Evolutionary conservation across 2,113 vertebrate genomes (phyloP).

Genomic region (Spea multiplicata): DNA sequence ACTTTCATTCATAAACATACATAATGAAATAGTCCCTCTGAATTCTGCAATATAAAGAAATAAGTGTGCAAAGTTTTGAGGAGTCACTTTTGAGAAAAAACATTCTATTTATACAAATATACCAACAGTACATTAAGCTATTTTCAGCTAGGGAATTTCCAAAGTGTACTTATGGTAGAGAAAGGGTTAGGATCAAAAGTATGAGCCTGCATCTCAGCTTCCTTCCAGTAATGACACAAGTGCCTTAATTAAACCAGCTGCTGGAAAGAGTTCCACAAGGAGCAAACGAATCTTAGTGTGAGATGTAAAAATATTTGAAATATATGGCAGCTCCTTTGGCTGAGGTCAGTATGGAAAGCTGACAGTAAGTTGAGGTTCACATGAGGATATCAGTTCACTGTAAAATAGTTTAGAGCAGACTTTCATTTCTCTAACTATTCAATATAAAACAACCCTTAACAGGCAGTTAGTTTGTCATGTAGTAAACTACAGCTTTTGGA

Average conservation of each 20-base stretch:
- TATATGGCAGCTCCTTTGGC: slow-evolving; percentile 45
- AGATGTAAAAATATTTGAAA: slow-evolving; percentile 41
- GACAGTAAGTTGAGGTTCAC: slow-evolving; percentile 36
- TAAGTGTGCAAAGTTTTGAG: too few species aligned
- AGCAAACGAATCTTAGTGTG: slow-evolving; percentile 38
- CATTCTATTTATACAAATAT: too few species aligned
- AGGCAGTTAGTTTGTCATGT: neutral
- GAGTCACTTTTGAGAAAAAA: too few species aligned
- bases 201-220: neutral
- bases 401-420: slow-evolving; percentile 2
- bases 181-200: slow-evolving; percentile 15
- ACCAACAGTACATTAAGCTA: neutral
- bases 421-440: slow-evolving; percentile 3
- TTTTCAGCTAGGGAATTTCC: too few species aligned
- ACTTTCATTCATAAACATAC: too few species aligned
- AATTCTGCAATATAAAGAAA: too few species aligned
- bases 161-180: neutral
- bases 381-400: slow-evolving; percentile 38
- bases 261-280: slow-evolving; percentile 21
- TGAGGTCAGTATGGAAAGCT: slow-evolving; percentile 32
- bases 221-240: slow-evolving; percentile 35
- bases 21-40: too few species aligned
- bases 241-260: slow-evolving; percentile 33
- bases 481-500: neutral
- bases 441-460: neutral